Base-by-base conservation (phyloP, 2,113 vertebrate genomes). In the Sarotherodon lohbergeri region DNA sequence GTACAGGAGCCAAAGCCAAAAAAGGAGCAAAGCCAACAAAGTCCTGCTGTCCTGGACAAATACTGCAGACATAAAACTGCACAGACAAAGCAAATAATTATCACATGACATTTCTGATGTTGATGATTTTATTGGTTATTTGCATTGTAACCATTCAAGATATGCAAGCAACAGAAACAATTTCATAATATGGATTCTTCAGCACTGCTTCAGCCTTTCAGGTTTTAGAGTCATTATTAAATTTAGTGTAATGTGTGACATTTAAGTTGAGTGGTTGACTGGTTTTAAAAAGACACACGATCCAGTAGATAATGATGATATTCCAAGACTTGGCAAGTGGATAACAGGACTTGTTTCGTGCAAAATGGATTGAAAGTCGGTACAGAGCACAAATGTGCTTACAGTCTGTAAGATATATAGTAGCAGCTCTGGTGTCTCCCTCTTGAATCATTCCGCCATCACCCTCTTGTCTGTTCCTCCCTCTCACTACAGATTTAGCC, bases 11-110 rank as follows among this genome's bases (percentile, higher is more conserved):
- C 7, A 7, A 80, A 81, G 85, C 88, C 89, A 84, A 76, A 89
- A 43, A 82, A 59, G 39, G 82, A 85, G 27, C 43, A 56, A 68
- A 88, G 88, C 90, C 84, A 83, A 41, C 79, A 83, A 71, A 90
- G 61, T 90, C 80, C 66, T 43, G 66, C 61, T 63, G 84, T 84
- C 85, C 84, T 22, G 4, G 66, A 86, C 84, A 24, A 80, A 83
- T 32, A 4, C 27, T n/a, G 43, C 79, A 83, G 50, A 87, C 81
- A 81, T 57, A 59, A 82, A 29, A 57, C 55, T 46, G n/a, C 48
- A 82, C 48, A 85, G 55, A 87, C 16, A 14, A 81, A 76, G 50
- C 71, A 63, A 84, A 80, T 4, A 66, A 76, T 83, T 68, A 79
- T 29, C 48, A 48, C 59, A 56, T 61, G 86, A 76, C 73, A 73